Conservation (phyloP, 2,888 invertebrate species). For the Nemapogon koenigi region DNA sequence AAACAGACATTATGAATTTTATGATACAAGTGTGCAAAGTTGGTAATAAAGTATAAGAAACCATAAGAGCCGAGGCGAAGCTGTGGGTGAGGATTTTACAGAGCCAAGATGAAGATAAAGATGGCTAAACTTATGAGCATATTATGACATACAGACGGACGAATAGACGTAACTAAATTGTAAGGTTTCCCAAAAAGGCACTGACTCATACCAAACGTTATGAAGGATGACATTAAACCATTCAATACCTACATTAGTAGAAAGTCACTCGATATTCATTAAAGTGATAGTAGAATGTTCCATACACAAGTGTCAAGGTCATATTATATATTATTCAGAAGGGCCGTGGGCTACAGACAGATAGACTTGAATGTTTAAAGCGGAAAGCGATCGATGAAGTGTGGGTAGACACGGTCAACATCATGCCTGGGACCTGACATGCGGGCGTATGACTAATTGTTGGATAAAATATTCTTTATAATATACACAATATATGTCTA, state of each 20-base stretch:
- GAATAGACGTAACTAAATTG: neutral
- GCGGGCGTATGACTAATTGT: too few species aligned
- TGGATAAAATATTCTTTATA: too few species aligned
- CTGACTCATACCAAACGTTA: neutral
- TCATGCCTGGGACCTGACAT: too few species aligned
- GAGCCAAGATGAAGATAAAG: too few species aligned
- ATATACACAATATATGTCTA: too few species aligned
- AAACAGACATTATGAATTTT: too few species aligned
- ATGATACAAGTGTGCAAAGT: too few species aligned
- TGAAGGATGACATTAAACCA: neutral
- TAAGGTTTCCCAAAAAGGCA: neutral
- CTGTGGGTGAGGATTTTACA: too few species aligned
- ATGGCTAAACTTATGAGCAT: too few species aligned
- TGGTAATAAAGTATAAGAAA: too few species aligned
- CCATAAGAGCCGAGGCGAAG: too few species aligned
- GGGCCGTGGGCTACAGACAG: conserved; percentile 32
- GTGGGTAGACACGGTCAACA: neutral
- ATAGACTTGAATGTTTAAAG: conserved; percentile 52
- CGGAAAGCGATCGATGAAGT: conserved; percentile 31
- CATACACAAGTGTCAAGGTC: conserved; percentile 37
- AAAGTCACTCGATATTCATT: conserved; percentile 4
- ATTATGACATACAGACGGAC: neutral
- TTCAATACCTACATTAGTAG: neutral
- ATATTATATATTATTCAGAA: conserved; percentile 28
- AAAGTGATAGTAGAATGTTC: neutral